These are phyloP conservation scores for Andrena marginata DNA, from an alignment of 2,888 invertebrate species.

Conservation along the genomic window DNA sequence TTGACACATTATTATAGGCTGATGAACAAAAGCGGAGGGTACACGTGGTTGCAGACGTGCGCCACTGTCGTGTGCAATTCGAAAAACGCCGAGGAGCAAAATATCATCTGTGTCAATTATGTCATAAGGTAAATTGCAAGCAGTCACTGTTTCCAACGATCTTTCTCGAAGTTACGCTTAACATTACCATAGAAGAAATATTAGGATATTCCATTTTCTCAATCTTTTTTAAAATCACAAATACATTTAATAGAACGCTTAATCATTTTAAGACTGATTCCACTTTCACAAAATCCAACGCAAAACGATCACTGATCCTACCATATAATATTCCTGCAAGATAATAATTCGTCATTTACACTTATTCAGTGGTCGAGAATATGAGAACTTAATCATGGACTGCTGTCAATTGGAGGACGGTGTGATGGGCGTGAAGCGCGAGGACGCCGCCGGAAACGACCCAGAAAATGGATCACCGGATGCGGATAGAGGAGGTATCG, in stretches of 20 bases:
- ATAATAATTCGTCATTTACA: constrained; percentile 16
- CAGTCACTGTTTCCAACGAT: background rate
- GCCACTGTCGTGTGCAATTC: constrained; percentile 98
- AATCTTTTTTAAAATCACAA: too few species aligned
- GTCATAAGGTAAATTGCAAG: constrained; percentile 92
- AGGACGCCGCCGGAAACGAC: constrained; percentile 91
- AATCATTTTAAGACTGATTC: too few species aligned
- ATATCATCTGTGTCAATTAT: constrained; percentile 98
- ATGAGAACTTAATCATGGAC: constrained; percentile 96
- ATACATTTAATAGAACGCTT: too few species aligned
- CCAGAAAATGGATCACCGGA: constrained; percentile 96
- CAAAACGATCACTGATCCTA: too few species aligned
- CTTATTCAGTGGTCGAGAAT: constrained; percentile 91
- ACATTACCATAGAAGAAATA: background rate
- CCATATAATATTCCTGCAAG: background rate
- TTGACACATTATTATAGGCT: constrained; percentile 97
- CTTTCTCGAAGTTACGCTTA: background rate
- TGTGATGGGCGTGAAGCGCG: constrained; percentile 92
- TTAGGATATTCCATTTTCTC: background rate
- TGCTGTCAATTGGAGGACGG: constrained; percentile 96
- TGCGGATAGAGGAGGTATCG: constrained; percentile 90
- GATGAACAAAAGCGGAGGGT: constrained; percentile 98
- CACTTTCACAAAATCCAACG: too few species aligned
- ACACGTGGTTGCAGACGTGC: constrained; percentile 98
- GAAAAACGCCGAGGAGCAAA: constrained; percentile 98